Percentiles rank a stretch among this genome's conserved stretches.
Evolutionary conservation across 2,888 invertebrate genomes (phyloP).

Genomic region (Pterostichus niger): DNA sequence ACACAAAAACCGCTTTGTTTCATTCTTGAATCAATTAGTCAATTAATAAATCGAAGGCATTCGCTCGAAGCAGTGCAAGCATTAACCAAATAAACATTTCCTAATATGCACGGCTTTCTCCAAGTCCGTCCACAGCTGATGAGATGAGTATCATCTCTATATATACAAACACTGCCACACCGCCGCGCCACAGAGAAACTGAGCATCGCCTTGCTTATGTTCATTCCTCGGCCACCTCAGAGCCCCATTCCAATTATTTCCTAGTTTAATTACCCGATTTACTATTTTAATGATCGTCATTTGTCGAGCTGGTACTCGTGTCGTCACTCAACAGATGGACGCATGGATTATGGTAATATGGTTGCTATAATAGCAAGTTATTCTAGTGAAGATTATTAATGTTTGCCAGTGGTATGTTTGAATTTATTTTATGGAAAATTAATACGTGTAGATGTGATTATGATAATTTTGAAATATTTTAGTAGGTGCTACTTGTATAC

Average conservation of each 20-base stretch:
- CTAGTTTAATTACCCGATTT: constrained; percentile 47
- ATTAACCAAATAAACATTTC: constrained; percentile 70
- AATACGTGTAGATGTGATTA: constrained; percentile 9
- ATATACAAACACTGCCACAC: too few species aligned
- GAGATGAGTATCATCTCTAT: constrained; percentile 68
- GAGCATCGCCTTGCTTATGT: not conserved
- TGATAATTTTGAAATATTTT: constrained; percentile 10
- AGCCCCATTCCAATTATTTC: constrained; percentile 30
- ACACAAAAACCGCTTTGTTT: constrained; percentile 39
- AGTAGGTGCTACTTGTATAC: constrained; percentile 2
- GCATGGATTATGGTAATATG: not conserved
- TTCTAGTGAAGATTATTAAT: not conserved
- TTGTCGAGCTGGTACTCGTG: constrained; percentile 23
- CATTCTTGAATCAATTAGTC: constrained; percentile 40
- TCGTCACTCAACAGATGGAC: constrained; percentile 1
- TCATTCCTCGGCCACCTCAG: constrained; percentile 34
- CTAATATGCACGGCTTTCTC: constrained; percentile 74
- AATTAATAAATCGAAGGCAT: constrained; percentile 46
- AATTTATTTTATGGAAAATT: constrained; percentile 15
- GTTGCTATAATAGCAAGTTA: not conserved
- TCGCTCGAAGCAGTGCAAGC: constrained; percentile 18
- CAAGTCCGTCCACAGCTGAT: constrained; percentile 68
- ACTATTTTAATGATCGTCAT: constrained; percentile 40
- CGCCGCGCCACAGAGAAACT: not conserved
- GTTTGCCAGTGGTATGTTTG: not conserved